Evolutionary conservation across 2,797 vertebrate genomes (phyloP).

Genomic region (Sitta carolinensis): DNA sequence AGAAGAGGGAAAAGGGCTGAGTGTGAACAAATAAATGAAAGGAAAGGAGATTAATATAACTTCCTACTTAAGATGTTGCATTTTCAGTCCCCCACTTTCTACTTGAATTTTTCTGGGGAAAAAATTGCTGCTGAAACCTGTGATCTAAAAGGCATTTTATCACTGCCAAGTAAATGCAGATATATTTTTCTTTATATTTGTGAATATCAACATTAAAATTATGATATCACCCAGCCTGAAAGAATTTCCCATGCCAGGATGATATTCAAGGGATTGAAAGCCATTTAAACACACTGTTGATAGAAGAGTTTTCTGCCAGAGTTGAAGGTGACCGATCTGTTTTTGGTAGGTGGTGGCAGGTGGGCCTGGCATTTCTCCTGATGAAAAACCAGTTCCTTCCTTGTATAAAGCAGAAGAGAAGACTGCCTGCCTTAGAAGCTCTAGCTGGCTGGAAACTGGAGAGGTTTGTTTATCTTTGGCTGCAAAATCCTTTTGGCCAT

Average conservation of each 20-base stretch:
- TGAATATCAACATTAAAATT: background rate
- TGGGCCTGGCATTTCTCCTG: background rate
- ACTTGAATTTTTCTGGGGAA: background rate
- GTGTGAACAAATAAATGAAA: background rate
- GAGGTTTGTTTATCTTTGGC: background rate
- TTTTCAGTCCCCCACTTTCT: background rate
- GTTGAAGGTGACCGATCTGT: background rate
- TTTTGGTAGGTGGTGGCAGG: background rate
- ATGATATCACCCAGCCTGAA: background rate
- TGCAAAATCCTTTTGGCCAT: background rate
- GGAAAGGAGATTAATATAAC: background rate
- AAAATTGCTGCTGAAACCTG: background rate
- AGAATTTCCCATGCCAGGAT: background rate
- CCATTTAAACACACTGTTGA: background rate
- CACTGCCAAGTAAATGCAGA: background rate
- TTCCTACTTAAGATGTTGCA: background rate
- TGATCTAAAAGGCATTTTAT: background rate
- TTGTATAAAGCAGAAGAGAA: background rate
- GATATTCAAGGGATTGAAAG: background rate
- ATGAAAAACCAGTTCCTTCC: background rate
- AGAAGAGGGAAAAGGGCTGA: background rate
- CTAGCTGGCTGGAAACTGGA: background rate
- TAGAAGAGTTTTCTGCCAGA: background rate
- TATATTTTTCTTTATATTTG: background rate
- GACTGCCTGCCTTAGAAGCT: background rate